Evolutionary conservation across 2,113 vertebrate species (phyloP).

Genomic region (Rhinoptilus africanus): DNA sequence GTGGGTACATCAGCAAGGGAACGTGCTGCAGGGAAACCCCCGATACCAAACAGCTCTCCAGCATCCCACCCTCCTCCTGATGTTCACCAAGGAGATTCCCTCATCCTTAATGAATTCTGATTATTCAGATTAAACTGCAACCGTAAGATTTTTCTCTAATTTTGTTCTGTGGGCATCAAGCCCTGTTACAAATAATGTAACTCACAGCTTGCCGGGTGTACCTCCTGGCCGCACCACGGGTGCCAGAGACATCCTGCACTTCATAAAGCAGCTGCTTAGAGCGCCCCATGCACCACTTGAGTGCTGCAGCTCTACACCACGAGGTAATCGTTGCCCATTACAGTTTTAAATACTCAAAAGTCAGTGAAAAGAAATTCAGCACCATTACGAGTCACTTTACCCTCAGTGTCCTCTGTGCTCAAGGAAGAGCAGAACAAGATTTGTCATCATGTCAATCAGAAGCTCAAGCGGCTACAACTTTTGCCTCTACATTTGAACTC

Average conservation of each 20-base stretch:
- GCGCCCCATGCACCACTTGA: background rate
- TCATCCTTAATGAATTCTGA: conserved; percentile 18
- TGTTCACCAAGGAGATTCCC: conserved; percentile 21
- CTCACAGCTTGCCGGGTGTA: background rate
- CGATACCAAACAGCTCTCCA: background rate
- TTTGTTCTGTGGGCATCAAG: background rate
- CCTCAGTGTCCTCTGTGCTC: background rate
- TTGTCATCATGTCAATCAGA: background rate
- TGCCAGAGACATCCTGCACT: background rate
- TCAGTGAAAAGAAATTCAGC: background rate
- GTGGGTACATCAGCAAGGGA: background rate
- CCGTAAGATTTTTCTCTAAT: background rate
- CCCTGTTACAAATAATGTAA: background rate
- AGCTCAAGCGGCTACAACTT: background rate
- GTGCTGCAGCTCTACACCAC: background rate
- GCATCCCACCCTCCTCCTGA: background rate
- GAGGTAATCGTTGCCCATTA: background rate
- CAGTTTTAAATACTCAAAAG: background rate
- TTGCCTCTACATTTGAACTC: background rate
- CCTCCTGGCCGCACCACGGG: background rate
- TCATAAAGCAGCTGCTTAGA: background rate
- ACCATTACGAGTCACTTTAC: background rate
- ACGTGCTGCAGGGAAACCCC: background rate
- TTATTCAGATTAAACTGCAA: background rate
- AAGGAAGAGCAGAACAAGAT: background rate